Conservation (phyloP, 2,888 invertebrate species). For the Heliconius cydno region DNA sequence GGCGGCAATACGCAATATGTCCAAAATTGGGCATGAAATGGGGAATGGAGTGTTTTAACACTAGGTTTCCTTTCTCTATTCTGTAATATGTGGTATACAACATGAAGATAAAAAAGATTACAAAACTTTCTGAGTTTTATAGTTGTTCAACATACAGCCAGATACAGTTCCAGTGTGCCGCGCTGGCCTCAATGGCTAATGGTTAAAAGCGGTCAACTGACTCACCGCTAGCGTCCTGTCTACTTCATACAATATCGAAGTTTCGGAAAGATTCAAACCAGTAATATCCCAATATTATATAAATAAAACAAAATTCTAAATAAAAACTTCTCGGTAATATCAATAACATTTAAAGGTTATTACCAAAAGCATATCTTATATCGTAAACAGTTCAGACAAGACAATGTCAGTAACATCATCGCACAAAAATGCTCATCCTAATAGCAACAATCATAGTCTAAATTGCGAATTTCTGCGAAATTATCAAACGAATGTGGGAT, state of each 20-base stretch:
- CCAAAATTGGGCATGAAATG: too few relatives aligned
- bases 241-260: background rate
- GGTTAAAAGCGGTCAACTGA: too few relatives aligned
- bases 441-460: conserved; percentile 59
- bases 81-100: too few relatives aligned
- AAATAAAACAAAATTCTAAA: conserved; percentile 4
- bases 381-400: conserved; percentile 31
- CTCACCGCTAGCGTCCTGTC: background rate
- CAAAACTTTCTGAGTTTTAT: too few relatives aligned
- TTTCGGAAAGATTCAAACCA: background rate
- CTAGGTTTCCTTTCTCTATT: too few relatives aligned
- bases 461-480: conserved; percentile 61
- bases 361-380: conserved; percentile 3
- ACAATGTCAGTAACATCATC: conserved; percentile 49
- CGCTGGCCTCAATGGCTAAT: too few relatives aligned
- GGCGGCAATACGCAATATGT: too few relatives aligned
- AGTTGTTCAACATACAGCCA: too few relatives aligned
- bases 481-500: conserved; percentile 62
- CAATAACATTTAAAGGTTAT: background rate
- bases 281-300: background rate
- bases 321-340: background rate
- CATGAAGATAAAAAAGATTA: too few relatives aligned
- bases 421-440: conserved; percentile 57
- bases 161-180: too few relatives aligned
- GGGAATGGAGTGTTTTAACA: too few relatives aligned